phyloP scores from a whole-genome alignment of 2,797 vertebrate genomes.

The Argya squamiceps region DNA sequence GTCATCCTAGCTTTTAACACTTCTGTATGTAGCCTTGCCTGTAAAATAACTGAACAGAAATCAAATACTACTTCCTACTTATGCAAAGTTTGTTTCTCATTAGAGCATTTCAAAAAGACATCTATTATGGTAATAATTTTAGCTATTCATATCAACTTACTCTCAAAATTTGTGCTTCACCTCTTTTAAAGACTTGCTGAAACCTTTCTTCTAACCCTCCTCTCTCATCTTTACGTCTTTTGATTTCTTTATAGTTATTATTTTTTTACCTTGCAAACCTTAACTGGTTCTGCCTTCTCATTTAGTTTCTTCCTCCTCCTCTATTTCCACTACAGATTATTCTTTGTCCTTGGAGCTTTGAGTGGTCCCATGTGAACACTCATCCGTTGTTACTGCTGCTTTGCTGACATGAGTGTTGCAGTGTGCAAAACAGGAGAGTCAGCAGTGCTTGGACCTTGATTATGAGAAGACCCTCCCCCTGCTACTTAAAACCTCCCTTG shows the following conservation, averaged over 20 bases:
- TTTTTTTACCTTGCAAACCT: neutral
- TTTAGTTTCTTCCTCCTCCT: conserved; percentile 62
- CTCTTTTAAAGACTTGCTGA: neutral
- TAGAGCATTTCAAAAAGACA: neutral
- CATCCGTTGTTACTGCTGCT: conserved; percentile 36
- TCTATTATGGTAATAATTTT: neutral
- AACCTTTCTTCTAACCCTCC: neutral
- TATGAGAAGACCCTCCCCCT: conserved; percentile 38
- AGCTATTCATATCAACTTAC: neutral
- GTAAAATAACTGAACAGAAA: neutral
- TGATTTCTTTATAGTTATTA: neutral
- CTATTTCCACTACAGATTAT: conserved; percentile 47
- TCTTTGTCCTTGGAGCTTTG: conserved; percentile 61
- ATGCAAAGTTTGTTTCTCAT: neutral
- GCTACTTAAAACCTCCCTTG: conserved; percentile 23
- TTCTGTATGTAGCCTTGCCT: neutral
- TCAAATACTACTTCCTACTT: neutral
- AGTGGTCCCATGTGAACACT: conserved; percentile 18
- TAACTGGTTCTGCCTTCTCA: conserved; percentile 51
- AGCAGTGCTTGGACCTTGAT: conserved; percentile 61
- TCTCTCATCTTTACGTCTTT: neutral
- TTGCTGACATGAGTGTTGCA: conserved; percentile 42
- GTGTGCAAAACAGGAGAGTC: conserved; percentile 12
- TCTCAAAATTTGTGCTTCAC: neutral
- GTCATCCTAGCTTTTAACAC: neutral